Evolutionary conservation across 2,797 vertebrate genomes (phyloP).

Genomic region (Phataginus tricuspis): DNA sequence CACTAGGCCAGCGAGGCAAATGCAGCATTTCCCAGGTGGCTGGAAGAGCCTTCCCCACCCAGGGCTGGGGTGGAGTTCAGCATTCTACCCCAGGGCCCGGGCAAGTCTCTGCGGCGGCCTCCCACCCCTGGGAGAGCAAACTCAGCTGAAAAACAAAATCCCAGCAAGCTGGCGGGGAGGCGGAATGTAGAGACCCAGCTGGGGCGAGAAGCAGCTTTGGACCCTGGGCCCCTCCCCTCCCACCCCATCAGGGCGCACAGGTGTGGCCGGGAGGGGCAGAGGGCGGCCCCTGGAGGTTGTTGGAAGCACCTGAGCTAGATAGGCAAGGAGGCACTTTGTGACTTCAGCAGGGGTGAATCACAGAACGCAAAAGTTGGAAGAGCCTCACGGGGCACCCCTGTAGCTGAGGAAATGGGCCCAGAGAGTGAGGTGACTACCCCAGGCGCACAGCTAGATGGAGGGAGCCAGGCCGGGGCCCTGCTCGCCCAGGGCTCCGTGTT

Average conservation of each 20-base stretch:
- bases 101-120: slow-evolving; percentile 82
- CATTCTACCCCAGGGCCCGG: slow-evolving; percentile 83
- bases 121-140: slow-evolving; percentile 72
- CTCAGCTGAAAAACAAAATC: slow-evolving; percentile 72
- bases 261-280: background rate
- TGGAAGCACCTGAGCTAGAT: background rate
- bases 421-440: background rate
- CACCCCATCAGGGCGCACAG: accelerated
- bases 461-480: background rate
- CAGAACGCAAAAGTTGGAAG: background rate
- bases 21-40: slow-evolving; percentile 79
- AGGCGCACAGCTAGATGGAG: background rate
- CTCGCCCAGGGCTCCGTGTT: background rate
- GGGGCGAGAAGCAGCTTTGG: background rate
- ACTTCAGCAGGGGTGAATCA: background rate
- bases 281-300: background rate
- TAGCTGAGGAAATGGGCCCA: background rate
- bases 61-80: slow-evolving; percentile 81
- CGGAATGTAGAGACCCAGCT: background rate
- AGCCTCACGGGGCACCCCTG: background rate
- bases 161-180: background rate
- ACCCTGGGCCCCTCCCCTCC: background rate
- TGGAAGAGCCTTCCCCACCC: slow-evolving; percentile 80
- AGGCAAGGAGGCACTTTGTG: background rate
- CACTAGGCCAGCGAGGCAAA: slow-evolving; percentile 56